phyloP scores from a whole-genome alignment of 2,888 invertebrate genomes.

The Cremastinae sp. region DNA sequence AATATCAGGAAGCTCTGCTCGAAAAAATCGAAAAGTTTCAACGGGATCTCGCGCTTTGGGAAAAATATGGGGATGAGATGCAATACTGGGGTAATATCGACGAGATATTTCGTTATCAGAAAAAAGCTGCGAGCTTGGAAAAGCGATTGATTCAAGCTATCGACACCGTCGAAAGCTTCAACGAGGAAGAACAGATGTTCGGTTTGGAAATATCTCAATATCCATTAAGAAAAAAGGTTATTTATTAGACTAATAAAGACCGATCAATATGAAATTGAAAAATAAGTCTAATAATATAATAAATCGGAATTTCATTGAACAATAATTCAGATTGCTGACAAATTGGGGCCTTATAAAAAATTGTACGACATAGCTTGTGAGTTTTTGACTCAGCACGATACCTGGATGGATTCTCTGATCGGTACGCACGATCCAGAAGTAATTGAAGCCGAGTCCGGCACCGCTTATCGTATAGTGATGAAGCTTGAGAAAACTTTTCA shows the following conservation, averaged over 20 bases:
- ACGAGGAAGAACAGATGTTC: constrained; percentile 94
- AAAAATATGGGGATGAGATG: constrained; percentile 91
- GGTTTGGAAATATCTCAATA: constrained; percentile 94
- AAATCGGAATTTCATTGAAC: constrained; percentile 2
- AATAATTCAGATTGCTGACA: constrained; percentile 84
- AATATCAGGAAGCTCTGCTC: constrained; percentile 91
- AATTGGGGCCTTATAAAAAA: constrained; percentile 91
- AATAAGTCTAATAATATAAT: too few species aligned
- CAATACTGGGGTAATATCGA: constrained; percentile 93
- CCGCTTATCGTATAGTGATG: constrained; percentile 87
- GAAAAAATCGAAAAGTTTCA: constrained; percentile 90
- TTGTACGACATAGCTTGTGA: constrained; percentile 94
- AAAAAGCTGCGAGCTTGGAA: constrained; percentile 90
- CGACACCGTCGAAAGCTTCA: constrained; percentile 91
- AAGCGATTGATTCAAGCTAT: constrained; percentile 86
- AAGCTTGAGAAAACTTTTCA: constrained; percentile 94
- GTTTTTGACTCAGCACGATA: constrained; percentile 89
- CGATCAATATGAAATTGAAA: too few species aligned
- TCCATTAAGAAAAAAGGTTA: constrained; percentile 87
- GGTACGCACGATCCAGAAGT: constrained; percentile 93
- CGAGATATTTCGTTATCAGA: constrained; percentile 90
- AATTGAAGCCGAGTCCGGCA: constrained; percentile 90
- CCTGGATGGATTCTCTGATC: constrained; percentile 91
- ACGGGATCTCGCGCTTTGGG: constrained; percentile 90
- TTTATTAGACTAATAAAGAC: too few species aligned